Evolutionary conservation across 2,113 vertebrate species (phyloP), one percentile per base, ranked within the genome.

Genomic region (Lagopus leucura): DNA sequence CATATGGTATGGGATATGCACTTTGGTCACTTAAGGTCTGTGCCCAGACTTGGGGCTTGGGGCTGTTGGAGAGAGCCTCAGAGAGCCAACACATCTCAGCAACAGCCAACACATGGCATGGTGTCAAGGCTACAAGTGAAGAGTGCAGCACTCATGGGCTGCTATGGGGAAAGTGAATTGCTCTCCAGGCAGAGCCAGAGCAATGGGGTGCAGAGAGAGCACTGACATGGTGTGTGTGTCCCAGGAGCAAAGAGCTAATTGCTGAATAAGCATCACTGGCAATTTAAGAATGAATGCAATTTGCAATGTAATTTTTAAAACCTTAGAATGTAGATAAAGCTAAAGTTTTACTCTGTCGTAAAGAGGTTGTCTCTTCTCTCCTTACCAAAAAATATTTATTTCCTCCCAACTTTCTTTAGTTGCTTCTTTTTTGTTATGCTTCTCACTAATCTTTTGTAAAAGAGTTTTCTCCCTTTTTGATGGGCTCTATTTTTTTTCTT

Each of bases 181-280:
- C 24, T 38, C 10, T 38, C 16, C 25, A 28, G 25, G 10, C 16
- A 64, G 16, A 64, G 15, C 61, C 61, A 64, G 60, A 11, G 27
- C 61, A 28, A 19, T 32, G 30, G 0, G 0, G 42, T 30, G n/a
- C 13, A 11, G 38, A 86, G 52, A 71, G 21, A 19, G 43, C 13
- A 8, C 22, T 88, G 17, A 55, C 3, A 5, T 20, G n/a, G 32
- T 38, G 36, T 27, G 13, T 82, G 45, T 65, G 72, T 57, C 69
- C 38, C 55, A 20, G 5, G 25, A 87, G 12, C n/a, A 58, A 32
- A 19, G 70, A 93, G 13, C 4, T 30, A 54, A 92, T 73, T 0
- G 1, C 19, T 55, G 50, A 82, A 66, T 64, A 66, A 80, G 4
- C 34, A 60, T 52, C 15, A 25, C 0, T 4, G 32, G 18, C 21